phyloP scores from a whole-genome alignment of 2,113 vertebrate species.

The Trochalopteron elliotii region DNA sequence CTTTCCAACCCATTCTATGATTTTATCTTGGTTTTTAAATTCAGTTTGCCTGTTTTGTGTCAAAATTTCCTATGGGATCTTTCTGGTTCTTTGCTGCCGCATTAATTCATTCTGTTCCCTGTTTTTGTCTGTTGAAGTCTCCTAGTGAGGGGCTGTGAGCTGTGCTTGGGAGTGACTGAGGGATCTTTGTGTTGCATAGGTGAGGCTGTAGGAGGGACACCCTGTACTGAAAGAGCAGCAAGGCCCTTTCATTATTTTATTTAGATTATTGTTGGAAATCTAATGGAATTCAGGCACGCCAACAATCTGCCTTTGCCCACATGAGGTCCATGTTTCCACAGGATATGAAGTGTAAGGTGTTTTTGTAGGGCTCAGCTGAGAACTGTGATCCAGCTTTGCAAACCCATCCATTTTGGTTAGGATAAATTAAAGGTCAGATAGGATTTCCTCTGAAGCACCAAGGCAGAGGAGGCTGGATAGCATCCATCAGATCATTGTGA shows the following conservation, averaged over 20 bases:
- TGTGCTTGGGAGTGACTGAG: not conserved
- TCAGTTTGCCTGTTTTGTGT: not conserved
- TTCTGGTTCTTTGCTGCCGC: not conserved
- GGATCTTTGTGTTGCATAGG: not conserved
- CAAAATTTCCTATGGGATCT: not conserved
- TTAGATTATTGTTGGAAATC: not conserved
- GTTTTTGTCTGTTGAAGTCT: not conserved
- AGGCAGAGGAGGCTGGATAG: not conserved
- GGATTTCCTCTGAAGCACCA: not conserved
- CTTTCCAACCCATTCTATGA: not conserved
- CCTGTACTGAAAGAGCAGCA: not conserved
- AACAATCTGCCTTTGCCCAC: not conserved
- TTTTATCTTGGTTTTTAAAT: not conserved
- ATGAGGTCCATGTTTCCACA: fast-evolving
- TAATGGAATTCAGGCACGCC: fast-evolving
- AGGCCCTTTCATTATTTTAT: not conserved
- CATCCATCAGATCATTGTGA: not conserved
- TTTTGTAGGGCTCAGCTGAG: not conserved
- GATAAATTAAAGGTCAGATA: not conserved
- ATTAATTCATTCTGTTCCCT: not conserved
- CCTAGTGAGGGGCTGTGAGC: not conserved
- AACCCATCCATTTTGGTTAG: fast-evolving
- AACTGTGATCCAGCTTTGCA: not conserved
- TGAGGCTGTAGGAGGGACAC: not conserved
- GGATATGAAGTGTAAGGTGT: not conserved